Conservation (phyloP, 2,113 vertebrate species). For the Elephas maximus region DNA sequence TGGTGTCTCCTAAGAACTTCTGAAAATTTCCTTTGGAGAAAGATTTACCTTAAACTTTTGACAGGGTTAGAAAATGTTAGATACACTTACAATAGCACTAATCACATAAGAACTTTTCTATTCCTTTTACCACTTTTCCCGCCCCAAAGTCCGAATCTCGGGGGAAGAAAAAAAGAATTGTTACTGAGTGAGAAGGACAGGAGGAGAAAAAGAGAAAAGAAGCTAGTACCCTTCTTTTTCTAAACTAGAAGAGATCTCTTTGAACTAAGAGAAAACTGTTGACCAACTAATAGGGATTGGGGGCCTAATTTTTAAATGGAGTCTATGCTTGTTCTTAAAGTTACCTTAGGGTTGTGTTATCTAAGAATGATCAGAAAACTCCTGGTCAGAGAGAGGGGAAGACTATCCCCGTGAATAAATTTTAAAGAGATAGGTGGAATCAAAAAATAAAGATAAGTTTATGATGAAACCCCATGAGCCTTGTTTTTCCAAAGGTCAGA, state of each 20-base stretch:
- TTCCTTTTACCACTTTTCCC: not conserved
- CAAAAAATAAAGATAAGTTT: not conserved
- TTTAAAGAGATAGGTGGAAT: slow-evolving; percentile 13
- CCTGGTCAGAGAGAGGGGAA: not conserved
- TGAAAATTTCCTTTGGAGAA: not conserved
- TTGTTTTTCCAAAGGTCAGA: not conserved
- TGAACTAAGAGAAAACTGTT: not conserved
- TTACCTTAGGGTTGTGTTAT: not conserved
- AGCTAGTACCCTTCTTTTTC: not conserved
- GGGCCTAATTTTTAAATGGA: slow-evolving; percentile 3
- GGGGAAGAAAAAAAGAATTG: not conserved
- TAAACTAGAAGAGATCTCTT: not conserved
- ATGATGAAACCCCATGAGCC: not conserved
- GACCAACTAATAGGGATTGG: not conserved
- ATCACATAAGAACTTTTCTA: not conserved
- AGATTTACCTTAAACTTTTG: not conserved
- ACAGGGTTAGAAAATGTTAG: not conserved
- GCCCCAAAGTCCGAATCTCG: not conserved
- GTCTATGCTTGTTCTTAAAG: not conserved
- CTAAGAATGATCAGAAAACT: not conserved
- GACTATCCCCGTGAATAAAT: not conserved
- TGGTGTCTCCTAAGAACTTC: not conserved
- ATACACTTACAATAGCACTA: not conserved
- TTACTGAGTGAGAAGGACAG: not conserved
- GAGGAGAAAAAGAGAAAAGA: not conserved